A percentile compares a stretch with the other conserved stretches of the same genome.
These are phyloP conservation scores for Anguilla anguilla DNA, from an alignment of 2,797 vertebrate genomes.

Conservation along the genomic window DNA sequence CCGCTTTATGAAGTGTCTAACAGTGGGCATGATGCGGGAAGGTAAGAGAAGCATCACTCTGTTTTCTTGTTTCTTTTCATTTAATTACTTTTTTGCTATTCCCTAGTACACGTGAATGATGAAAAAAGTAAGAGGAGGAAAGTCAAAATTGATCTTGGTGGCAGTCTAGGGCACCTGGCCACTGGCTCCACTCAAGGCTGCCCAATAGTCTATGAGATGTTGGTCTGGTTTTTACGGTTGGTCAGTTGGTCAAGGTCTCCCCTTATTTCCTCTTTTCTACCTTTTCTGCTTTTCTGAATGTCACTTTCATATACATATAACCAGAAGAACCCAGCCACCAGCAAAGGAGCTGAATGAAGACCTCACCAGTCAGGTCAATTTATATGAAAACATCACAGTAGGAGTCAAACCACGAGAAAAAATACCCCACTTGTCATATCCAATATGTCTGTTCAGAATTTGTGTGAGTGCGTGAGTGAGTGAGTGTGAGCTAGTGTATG, in stretches of 20 bases:
- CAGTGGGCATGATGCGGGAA: slow-evolving; percentile 99
- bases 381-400: slow-evolving; percentile 47
- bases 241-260: neutral
- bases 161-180: slow-evolving; percentile 66
- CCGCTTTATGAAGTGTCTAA: slow-evolving; percentile 99
- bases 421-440: slow-evolving; percentile 41
- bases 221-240: slow-evolving; percentile 62
- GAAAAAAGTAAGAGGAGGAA: slow-evolving; percentile 41
- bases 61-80: neutral
- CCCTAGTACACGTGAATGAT: slow-evolving; percentile 34
- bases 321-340: slow-evolving; percentile 40
- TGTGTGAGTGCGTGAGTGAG: slow-evolving; percentile 28
- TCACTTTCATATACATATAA: slow-evolving; percentile 48
- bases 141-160: slow-evolving; percentile 77
- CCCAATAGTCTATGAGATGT: slow-evolving; percentile 57
- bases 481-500: neutral
- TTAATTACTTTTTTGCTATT: neutral
- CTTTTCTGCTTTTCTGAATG: slow-evolving; percentile 31
- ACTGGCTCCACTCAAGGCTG: slow-evolving; percentile 35
- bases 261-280: neutral
- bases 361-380: slow-evolving; percentile 52
- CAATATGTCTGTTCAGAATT: slow-evolving; percentile 30
- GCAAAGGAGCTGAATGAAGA: slow-evolving; percentile 38
- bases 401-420: slow-evolving; percentile 37
- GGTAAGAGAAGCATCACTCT: slow-evolving; percentile 58